Percentiles rank a stretch among this genome's conserved stretches.
Conservation (phyloP, 2,113 vertebrate genomes). For the Leptobrachium ailaonicum region DNA sequence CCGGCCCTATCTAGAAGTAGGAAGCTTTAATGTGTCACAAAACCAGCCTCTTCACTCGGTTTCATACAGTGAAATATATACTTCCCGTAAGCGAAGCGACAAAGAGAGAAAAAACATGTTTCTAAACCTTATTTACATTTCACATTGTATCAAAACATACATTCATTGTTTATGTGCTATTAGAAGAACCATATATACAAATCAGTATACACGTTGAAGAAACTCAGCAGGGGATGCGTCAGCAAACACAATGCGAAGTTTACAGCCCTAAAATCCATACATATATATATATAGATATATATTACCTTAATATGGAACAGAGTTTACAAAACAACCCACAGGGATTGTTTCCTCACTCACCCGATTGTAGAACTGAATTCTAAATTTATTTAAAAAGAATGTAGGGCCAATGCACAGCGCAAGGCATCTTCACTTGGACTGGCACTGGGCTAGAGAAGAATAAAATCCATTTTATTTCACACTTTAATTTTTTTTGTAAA, state of each 20-base stretch:
- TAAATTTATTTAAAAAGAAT: no score
- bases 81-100: slow-evolving; percentile 19
- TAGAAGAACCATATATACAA: slow-evolving; percentile 30
- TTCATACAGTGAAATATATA: slow-evolving; percentile 22
- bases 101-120: not conserved
- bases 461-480: no score
- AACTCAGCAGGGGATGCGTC: not conserved
- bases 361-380: no score
- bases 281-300: not conserved
- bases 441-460: no score
- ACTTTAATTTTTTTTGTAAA: no score
- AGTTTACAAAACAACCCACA: not conserved
- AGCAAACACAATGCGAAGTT: not conserved
- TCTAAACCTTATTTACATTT: slow-evolving; percentile 37
- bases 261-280: not conserved
- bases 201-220: slow-evolving; percentile 10
- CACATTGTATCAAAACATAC: slow-evolving; percentile 49
- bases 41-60: not conserved
- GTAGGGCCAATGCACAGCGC: no score
- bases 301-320: not conserved
- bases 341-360: not conserved
- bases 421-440: no score
- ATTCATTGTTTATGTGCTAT: slow-evolving; percentile 43
- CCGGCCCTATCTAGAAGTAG: not conserved
- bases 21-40: not conserved